Evolutionary conservation across 2,113 vertebrate genomes (phyloP).

Genomic region (Onychostruthus taczanowskii): DNA sequence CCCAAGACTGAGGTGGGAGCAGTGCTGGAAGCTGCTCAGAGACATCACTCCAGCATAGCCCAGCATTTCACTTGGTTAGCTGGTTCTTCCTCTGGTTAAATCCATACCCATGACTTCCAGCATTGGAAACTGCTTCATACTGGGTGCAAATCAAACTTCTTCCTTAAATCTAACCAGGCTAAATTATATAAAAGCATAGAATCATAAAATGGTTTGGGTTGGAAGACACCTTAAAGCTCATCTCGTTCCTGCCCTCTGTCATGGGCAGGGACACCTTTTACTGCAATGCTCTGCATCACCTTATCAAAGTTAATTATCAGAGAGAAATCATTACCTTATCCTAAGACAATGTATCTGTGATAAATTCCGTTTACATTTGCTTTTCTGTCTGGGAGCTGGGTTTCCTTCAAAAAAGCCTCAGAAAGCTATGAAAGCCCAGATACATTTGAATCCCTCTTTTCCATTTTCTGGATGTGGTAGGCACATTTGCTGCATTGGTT

Average conservation of each 20-base stretch:
- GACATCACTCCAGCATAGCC: neutral
- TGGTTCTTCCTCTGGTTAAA: neutral
- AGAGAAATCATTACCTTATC: neutral
- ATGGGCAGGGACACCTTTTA: neutral
- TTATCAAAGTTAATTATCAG: neutral
- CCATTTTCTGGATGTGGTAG: neutral
- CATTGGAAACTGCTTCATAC: neutral
- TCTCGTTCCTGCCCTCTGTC: neutral
- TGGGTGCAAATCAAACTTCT: neutral
- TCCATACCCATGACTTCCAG: neutral
- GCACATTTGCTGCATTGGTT: neutral
- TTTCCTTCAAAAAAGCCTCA: neutral
- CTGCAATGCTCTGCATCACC: neutral
- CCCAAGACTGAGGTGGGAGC: neutral
- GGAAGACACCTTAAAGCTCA: neutral
- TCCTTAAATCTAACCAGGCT: neutral
- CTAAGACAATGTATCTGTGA: neutral
- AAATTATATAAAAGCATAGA: neutral
- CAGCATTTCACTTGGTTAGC: neutral
- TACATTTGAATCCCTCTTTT: neutral
- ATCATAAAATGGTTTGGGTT: neutral
- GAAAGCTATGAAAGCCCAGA: neutral
- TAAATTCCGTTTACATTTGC: neutral
- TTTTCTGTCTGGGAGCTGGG: neutral
- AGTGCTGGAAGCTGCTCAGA: neutral